A percentile compares a stretch with the other conserved stretches of the same genome.
Evolutionary conservation across 1,140 invertebrate species (phyloP).

Genomic region (Anadara kagoshimensis): DNA sequence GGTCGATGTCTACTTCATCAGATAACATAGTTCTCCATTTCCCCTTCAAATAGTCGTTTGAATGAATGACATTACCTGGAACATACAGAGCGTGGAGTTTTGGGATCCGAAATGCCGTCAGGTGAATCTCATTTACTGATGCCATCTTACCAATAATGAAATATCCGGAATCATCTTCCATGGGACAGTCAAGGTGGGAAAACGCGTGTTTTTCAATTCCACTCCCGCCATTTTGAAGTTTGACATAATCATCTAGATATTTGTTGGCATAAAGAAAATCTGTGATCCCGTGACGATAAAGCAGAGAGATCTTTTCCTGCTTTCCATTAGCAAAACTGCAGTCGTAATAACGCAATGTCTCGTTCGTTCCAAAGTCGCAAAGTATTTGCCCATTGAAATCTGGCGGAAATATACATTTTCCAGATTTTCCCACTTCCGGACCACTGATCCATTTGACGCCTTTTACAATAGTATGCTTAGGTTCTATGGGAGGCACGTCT

Average conservation of each 20-base stretch:
- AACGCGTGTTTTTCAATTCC: slow-evolving; percentile 43
- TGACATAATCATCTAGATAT: slow-evolving; percentile 45
- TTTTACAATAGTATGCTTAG: slow-evolving; percentile 32
- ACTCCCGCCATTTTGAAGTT: slow-evolving; percentile 27
- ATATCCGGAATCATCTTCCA: slow-evolving; percentile 35
- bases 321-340: slow-evolving; percentile 41
- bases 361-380: slow-evolving; percentile 27
- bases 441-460: slow-evolving; percentile 22
- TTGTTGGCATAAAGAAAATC: slow-evolving; percentile 44
- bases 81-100: slow-evolving; percentile 37
- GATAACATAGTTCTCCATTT: slow-evolving; percentile 45
- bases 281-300: slow-evolving; percentile 40
- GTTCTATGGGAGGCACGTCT: slow-evolving; percentile 33
- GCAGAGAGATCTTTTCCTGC: slow-evolving; percentile 34
- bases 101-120: slow-evolving; percentile 34
- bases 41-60: slow-evolving; percentile 40
- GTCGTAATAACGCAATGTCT: slow-evolving; percentile 38
- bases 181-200: slow-evolving; percentile 44
- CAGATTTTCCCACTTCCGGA: slow-evolving; percentile 27
- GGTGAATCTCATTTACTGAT: slow-evolving; percentile 29
- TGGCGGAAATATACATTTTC: slow-evolving; percentile 33
- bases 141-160: slow-evolving; percentile 41
- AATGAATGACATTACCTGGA: slow-evolving; percentile 32
- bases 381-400: slow-evolving; percentile 29
- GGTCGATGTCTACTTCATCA: slow-evolving; percentile 39